Base-by-base conservation (phyloP, 2,113 vertebrate species). In the Tor tambroides region DNA sequence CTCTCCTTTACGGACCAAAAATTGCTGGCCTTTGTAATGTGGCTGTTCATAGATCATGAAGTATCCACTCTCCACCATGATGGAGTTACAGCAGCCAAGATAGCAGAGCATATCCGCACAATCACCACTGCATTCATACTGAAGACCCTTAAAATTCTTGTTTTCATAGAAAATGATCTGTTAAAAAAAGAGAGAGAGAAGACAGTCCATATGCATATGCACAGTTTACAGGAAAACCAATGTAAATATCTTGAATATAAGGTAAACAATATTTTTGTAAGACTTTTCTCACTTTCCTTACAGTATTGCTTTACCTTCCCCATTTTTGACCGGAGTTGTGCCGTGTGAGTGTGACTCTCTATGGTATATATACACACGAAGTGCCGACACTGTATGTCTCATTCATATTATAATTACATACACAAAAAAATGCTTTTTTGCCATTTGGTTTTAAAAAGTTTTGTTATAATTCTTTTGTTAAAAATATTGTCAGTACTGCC, bases 21-120 rank as follows among this genome's bases (percentile, higher is more conserved):
- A 94, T 89, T 93, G 94, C 80, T 91, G 88, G 1, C 94, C 93
- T 3, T 6, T 74, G 89, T 88, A 94, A 87, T 92, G 86, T 41
- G 90, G 69, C 14, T 90, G 86, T 46, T 94, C 93, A 19, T 95
- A 94, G 86, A 95, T 92, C 94, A 95, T 94, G 90, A 95, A 95
- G 89, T 93, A 94, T 86, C 95, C 94, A 14, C 91, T 93, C 87
- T 95, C 93, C 92, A 95, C 94, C 77, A 89, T 81, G 84, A 94
- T 92, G 51, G 94, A 95, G 87, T 79, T 92, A 75, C 94, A 94
- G 78, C 49, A 17, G 46, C 51, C 88, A 14, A 95, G 87, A 41
- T 72, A 56, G 69, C 86, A 82, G 49, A 83, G 79, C 89, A 94
- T 72, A 87, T 94, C 92, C 11, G 89, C 89, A 91, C 93, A 95